These are phyloP conservation scores for Porphyrio hochstetteri DNA, from an alignment of 2,113 vertebrate genomes.

Conservation along the genomic window DNA sequence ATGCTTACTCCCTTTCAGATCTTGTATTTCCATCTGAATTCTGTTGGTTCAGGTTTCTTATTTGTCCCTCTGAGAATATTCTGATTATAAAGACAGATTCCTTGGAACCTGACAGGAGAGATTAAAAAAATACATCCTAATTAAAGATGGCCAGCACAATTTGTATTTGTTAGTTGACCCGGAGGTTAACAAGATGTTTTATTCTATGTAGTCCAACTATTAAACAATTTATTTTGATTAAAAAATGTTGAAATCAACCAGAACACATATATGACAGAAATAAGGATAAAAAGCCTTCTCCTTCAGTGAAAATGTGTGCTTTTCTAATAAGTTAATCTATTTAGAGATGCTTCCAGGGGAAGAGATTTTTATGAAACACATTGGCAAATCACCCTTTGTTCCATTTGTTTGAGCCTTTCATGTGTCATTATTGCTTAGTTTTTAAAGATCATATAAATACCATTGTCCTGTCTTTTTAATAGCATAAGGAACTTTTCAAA, in stretches of 20 bases:
- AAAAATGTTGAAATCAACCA: conserved; percentile 20
- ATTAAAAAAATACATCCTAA: background rate
- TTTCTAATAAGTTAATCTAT: conserved; percentile 58
- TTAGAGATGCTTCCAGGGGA: conserved; percentile 45
- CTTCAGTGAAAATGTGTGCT: background rate
- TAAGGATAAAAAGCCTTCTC: background rate
- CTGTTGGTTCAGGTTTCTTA: background rate
- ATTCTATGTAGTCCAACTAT: background rate
- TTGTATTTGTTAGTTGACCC: conserved; percentile 30
- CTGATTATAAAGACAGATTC: background rate
- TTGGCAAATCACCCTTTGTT: conserved; percentile 27
- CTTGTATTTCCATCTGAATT: conserved; percentile 15
- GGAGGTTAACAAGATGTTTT: conserved; percentile 4
- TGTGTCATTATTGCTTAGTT: conserved; percentile 40
- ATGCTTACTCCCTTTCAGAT: background rate
- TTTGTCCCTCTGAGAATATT: background rate
- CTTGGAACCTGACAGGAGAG: background rate
- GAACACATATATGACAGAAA: background rate
- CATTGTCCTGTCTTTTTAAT: conserved; percentile 2
- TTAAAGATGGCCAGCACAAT: conserved; percentile 28
- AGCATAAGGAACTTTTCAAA: background rate
- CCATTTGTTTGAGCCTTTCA: background rate
- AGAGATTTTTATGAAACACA: background rate
- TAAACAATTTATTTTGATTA: conserved; percentile 24
- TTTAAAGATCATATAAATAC: conserved; percentile 19